phyloP scores from a whole-genome alignment of 2,113 vertebrate genomes.

The Hyaena hyaena region DNA sequence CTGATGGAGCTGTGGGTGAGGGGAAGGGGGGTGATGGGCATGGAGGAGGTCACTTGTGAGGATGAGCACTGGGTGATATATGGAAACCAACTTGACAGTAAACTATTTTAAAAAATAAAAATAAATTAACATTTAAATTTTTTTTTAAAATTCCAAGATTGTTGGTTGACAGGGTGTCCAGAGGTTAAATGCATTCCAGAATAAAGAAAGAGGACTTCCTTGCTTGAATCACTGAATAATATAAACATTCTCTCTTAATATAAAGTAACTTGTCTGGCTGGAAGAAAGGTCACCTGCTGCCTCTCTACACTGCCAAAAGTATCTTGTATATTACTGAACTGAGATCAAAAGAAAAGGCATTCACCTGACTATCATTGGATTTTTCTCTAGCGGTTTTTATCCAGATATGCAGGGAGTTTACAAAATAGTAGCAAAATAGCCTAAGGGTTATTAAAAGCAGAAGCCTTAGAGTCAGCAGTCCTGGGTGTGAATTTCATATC shows the following conservation, averaged over 20 bases:
- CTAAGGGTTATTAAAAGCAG: background rate
- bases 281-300: background rate
- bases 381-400: background rate
- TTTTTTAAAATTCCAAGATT: background rate
- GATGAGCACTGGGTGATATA: too few relatives aligned
- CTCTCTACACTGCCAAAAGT: background rate
- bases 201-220: background rate
- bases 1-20: too few relatives aligned
- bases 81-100: too few relatives aligned
- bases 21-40: too few relatives aligned
- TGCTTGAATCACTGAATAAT: background rate
- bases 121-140: too few relatives aligned
- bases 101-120: background rate
- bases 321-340: background rate
- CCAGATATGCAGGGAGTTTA: background rate
- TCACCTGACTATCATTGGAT: background rate
- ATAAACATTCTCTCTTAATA: background rate
- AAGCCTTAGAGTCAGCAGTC: background rate
- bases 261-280: background rate
- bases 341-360: background rate
- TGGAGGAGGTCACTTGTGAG: too few relatives aligned
- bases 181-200: background rate
- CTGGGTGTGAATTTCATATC: background rate
- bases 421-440: background rate
- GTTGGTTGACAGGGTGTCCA: background rate